Percentiles rank a stretch among this genome's conserved stretches.
These are phyloP conservation scores for Euzetes globulus DNA, from an alignment of 2,888 invertebrate genomes.

Conservation along the genomic window DNA sequence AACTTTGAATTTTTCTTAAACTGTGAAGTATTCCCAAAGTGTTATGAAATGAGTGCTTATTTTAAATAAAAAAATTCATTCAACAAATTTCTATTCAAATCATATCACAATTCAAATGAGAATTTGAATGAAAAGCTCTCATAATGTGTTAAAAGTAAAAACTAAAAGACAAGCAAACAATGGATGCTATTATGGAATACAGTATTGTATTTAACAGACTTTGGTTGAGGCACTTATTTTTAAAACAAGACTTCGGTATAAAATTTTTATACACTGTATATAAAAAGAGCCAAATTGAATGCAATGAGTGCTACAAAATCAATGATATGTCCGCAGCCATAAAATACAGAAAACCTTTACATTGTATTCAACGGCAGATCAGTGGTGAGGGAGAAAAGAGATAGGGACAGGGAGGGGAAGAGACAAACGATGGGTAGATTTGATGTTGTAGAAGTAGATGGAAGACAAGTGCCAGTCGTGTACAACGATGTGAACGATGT, in stretches of 20 bases:
- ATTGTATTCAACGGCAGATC: constrained; percentile 2
- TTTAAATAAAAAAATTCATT: neutral
- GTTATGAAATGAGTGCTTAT: neutral
- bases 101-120: constrained; percentile 20
- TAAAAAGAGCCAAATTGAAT: neutral
- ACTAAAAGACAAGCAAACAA: constrained; percentile 6
- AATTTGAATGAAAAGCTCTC: neutral
- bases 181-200: neutral
- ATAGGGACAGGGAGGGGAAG: constrained; percentile 2
- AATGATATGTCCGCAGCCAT: neutral
- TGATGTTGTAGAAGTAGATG: neutral
- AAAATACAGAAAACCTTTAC: neutral
- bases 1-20: too few relatives aligned
- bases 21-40: too few relatives aligned
- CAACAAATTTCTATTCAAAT: neutral
- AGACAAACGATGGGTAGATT: neutral
- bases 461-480: constrained; percentile 8
- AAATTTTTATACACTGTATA: neutral
- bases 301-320: constrained; percentile 17
- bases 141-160: constrained; percentile 9
- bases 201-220: constrained; percentile 3
- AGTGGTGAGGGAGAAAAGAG: constrained; percentile 1
- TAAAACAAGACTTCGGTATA: constrained; percentile 6
- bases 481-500: neutral
- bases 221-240: constrained; percentile 5